Base-by-base conservation (phyloP, 2,113 vertebrate genomes). In the Centropus bengalensis region DNA sequence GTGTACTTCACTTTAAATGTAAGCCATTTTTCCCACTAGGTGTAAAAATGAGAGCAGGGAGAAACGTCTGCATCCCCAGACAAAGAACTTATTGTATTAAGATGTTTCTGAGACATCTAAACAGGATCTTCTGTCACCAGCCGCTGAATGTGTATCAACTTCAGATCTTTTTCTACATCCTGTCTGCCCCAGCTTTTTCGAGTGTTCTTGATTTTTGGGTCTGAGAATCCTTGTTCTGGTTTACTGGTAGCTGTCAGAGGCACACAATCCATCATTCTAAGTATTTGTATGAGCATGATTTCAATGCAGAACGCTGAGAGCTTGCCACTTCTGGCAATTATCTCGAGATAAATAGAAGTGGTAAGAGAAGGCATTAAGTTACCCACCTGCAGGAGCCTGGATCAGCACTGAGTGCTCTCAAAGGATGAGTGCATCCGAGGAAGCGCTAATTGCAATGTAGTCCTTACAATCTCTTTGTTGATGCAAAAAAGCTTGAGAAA, bases 271-370 rank as follows among this genome's bases (percentile, higher is more conserved):
- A 2, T 92, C 80, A 82, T 55, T 59, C 49, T 33, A 89, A 93
- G 87, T 85, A 87, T 87, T 82, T 85, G 17, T 55, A 22, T 56
- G 28, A 85, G 89, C 22, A n/a, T 21, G 7, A 94, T 87, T 92
- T 94, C 70, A 63, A 5, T 20, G 78, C 47, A 85, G 63, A 89
- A 33, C 1, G 5, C 84, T 14, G 23, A 85, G 71, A 92, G 47
- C 67, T 94, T 85, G 18, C 68, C 85, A 91, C 75, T 95, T 92
- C 55, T 92, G 68, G 82, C 63, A 89, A 96, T 95, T 95, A 89
- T 73, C 55, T 82, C 62, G 70, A 77, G 70, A 95, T 91, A 93
- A 95, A 91, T 85, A 89, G 8, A 94, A 89, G 58, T 66, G 76
- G n/a, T 62, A 82, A 94, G 84, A 91, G 81, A 59, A 91, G 62